A percentile compares a stretch with the other conserved stretches of the same genome.
Conservation (phyloP, 2,888 invertebrate species). For the Apoda limacodes region DNA sequence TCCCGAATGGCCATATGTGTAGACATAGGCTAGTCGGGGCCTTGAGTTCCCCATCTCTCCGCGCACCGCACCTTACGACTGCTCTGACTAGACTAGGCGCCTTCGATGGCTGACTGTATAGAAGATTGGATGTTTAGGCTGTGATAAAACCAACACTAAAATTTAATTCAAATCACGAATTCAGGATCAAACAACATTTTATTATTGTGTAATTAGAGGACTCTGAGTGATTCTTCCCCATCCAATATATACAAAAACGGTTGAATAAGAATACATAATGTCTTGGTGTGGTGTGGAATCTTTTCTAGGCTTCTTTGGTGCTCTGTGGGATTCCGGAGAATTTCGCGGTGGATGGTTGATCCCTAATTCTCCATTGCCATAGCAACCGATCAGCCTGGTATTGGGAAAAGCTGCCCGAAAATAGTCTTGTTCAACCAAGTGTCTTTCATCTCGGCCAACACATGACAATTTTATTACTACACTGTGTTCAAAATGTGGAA, state of each 20-base stretch:
- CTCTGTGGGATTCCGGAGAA: slow-evolving; percentile 13
- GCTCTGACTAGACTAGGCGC: too few species aligned
- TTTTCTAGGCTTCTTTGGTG: slow-evolving; percentile 26
- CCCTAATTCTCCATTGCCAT: slow-evolving; percentile 59
- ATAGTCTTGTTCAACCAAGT: slow-evolving; percentile 43
- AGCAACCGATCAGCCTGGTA: slow-evolving; percentile 49
- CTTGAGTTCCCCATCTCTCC: too few species aligned
- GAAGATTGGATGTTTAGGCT: too few species aligned
- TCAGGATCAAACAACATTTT: not conserved
- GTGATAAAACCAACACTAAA: too few species aligned
- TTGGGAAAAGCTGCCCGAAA: slow-evolving; percentile 48
- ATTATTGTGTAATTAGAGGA: not conserved
- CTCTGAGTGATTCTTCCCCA: slow-evolving; percentile 50
- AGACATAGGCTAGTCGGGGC: too few species aligned
- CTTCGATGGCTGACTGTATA: too few species aligned
- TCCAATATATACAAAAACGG: slow-evolving; percentile 55
- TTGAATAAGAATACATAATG: slow-evolving; percentile 53
- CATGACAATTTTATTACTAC: slow-evolving; percentile 53
- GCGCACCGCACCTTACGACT: too few species aligned
- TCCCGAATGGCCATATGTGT: too few species aligned
- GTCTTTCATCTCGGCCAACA: slow-evolving; percentile 48
- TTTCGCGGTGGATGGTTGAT: slow-evolving; percentile 36
- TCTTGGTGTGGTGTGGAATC: slow-evolving; percentile 27
- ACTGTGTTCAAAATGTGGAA: slow-evolving; percentile 51
- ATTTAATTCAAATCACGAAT: too few species aligned